Percentiles rank a stretch among this genome's conserved stretches.
Evolutionary conservation across 2,113 vertebrate genomes (phyloP).

Genomic region (Hyla sarda): DNA sequence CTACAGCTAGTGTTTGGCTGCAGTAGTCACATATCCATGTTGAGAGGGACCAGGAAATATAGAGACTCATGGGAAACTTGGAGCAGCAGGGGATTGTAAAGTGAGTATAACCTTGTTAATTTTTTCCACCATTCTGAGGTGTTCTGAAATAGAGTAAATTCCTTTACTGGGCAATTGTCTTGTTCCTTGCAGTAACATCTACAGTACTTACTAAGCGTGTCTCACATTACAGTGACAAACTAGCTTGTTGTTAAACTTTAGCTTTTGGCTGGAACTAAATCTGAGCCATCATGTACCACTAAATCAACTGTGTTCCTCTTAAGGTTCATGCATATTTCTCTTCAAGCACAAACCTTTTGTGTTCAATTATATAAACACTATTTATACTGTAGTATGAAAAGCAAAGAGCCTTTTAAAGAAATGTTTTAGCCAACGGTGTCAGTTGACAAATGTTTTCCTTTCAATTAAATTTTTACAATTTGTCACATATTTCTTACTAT

Average conservation of each 20-base stretch:
- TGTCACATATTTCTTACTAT: not conserved
- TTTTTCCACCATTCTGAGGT: no score
- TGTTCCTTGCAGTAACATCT: no score
- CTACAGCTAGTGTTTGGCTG: no score
- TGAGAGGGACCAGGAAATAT: no score
- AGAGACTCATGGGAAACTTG: no score
- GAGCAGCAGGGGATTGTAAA: no score
- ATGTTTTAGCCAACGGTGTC: not conserved
- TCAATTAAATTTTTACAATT: not conserved
- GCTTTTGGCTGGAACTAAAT: not conserved
- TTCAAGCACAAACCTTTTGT: not conserved
- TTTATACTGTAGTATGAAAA: not conserved
- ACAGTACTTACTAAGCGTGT: not conserved
- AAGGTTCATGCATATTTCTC: not conserved
- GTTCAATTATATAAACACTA: not conserved
- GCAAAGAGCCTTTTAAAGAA: not conserved
- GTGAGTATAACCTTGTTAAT: no score
- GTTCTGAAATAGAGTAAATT: not conserved
- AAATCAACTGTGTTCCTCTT: not conserved
- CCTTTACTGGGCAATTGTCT: no score
- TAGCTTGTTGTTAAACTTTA: not conserved
- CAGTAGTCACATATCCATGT: no score
- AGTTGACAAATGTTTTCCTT: not conserved
- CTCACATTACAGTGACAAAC: not conserved
- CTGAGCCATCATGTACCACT: not conserved